Conservation (phyloP, 2,888 invertebrate genomes). For the Cerastis leucographa region DNA sequence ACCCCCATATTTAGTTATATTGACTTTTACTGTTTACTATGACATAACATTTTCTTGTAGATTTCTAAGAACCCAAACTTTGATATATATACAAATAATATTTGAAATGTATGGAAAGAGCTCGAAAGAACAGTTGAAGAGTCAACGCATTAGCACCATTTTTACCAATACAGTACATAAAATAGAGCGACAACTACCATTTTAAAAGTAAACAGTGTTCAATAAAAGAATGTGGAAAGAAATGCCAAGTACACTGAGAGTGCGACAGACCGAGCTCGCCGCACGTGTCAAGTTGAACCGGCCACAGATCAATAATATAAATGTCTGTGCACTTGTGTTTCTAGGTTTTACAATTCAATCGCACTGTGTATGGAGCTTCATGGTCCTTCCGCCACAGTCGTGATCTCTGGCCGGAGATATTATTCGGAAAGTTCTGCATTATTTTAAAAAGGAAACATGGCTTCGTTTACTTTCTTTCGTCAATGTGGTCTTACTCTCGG, state of each 20-base stretch:
- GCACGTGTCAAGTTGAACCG: constrained; percentile 58
- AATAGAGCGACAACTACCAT: constrained; percentile 1
- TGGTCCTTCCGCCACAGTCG: constrained; percentile 57
- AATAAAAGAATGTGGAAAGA: constrained; percentile 58
- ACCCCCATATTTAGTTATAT: neutral
- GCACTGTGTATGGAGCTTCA: constrained; percentile 58
- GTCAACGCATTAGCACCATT: neutral
- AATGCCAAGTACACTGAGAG: constrained; percentile 62
- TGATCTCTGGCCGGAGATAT: constrained; percentile 31
- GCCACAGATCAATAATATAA: constrained; percentile 33
- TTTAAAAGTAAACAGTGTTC: constrained; percentile 47
- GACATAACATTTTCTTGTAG: neutral
- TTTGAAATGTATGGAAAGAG: neutral
- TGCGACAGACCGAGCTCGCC: neutral
- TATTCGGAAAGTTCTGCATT: neutral
- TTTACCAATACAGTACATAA: neutral
- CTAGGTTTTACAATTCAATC: constrained; percentile 59
- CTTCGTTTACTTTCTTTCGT: neutral
- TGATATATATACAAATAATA: neutral
- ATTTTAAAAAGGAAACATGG: neutral
- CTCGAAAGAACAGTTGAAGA: neutral
- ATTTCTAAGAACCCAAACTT: neutral
- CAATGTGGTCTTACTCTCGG: neutral
- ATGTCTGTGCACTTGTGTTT: constrained; percentile 42
- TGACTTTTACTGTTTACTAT: neutral